These are phyloP conservation scores for Acipenser ruthenus DNA, from an alignment of 2,797 vertebrate genomes.

Conservation along the genomic window DNA sequence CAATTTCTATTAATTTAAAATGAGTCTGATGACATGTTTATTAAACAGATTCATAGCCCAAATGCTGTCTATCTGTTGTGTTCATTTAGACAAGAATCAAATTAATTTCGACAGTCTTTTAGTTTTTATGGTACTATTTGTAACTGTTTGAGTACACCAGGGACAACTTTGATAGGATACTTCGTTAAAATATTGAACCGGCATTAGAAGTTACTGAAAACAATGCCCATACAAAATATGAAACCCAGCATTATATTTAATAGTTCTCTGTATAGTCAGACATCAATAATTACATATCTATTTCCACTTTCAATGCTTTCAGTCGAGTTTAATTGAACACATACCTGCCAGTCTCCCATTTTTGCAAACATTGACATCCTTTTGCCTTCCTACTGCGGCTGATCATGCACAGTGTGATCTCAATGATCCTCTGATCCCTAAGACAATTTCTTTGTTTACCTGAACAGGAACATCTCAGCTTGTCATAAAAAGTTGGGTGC, in stretches of 20 bases:
- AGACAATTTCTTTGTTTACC: slow-evolving; percentile 77
- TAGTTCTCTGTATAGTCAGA: not conserved
- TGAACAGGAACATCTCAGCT: slow-evolving; percentile 84
- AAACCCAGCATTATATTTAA: not conserved
- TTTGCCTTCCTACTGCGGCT: slow-evolving; percentile 54
- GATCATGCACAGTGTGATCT: slow-evolving; percentile 65
- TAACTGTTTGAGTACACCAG: too few relatives aligned
- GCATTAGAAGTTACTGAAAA: too few relatives aligned
- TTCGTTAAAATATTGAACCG: too few relatives aligned
- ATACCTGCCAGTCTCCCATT: slow-evolving; percentile 96
- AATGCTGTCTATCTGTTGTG: too few relatives aligned
- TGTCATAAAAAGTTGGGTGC: slow-evolving; percentile 75
- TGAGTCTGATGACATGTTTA: too few relatives aligned
- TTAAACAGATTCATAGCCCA: too few relatives aligned
- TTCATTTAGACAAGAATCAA: too few relatives aligned
- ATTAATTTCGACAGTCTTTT: too few relatives aligned
- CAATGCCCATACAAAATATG: not conserved
- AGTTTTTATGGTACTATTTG: too few relatives aligned
- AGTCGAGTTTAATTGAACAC: slow-evolving; percentile 41
- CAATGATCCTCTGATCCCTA: slow-evolving; percentile 64
- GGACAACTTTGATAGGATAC: too few relatives aligned
- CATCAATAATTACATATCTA: not conserved
- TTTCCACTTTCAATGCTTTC: not conserved
- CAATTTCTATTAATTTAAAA: too few relatives aligned
- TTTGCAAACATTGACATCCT: slow-evolving; percentile 88